Evolutionary conservation across 2,113 vertebrate species (phyloP), one percentile per base, ranked within the genome.

Genomic region (Cygnus atratus): DNA sequence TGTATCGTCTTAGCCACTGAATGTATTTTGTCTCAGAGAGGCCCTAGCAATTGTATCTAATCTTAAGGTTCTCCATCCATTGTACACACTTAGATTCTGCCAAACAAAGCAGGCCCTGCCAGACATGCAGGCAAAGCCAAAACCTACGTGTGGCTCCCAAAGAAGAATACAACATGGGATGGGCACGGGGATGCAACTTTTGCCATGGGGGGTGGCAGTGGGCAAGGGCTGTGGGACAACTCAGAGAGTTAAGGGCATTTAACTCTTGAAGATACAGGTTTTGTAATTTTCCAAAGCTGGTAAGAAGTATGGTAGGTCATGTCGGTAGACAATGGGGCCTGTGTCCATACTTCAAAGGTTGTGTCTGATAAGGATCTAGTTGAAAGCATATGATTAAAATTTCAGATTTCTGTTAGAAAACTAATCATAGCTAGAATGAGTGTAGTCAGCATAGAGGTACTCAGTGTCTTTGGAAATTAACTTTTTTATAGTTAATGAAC

Each of bases 221-320:
- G 31, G 19, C 37, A 17, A 7, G 26, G 29, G 33, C 35, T 0
- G 0, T 41, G 22, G 41, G 26, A 67, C 68, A 78, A 13, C 24
- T 50, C 0, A 0, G 39, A 67, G 9, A 20, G 12, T 1, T 0
- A 28, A 44, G 7, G 18, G 33, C 7, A 4, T 66, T 48, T 28
- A 61, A 35, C 43, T 66, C 11, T 22, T 84, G 19, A 70, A 94
- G 89, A 80, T 50, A 33, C 29, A 52, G 3, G 1, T 66, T 87
- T 75, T 59, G 19, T 77, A 41, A 35, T 35, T 89, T 31, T 26
- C 31, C 75, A 37, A 17, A 91, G 43, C n/a, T 84, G 52, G 6
- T 2, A 2, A 75, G 43, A 72, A 75, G 18, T 52, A 35, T 59
- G 22, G 17, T 28, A 29, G 8, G 7, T 6, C 28, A 63, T 2